Percentiles rank a stretch among this genome's conserved stretches.
Evolutionary conservation across 2,797 vertebrate species (phyloP).

Genomic region (Muscicapa striata): DNA sequence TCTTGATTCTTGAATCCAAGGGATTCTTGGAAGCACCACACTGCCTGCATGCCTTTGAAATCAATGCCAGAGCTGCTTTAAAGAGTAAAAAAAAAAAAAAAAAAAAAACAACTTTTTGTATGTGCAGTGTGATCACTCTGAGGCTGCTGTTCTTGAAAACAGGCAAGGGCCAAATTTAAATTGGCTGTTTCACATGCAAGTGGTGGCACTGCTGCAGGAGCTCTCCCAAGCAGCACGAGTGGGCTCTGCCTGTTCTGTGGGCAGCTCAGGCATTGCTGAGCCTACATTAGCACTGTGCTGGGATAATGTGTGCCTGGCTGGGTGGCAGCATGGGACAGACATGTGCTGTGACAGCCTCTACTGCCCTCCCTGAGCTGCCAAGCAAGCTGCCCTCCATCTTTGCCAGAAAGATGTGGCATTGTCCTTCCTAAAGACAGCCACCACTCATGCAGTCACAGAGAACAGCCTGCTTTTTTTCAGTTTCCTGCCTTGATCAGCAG

Average conservation of each 20-base stretch:
- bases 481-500: background rate
- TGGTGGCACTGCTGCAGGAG: background rate
- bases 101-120: background rate
- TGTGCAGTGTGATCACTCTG: background rate
- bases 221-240: background rate
- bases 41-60: background rate
- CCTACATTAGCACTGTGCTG: background rate
- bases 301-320: background rate
- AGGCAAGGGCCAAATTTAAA: background rate
- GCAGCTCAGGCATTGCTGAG: background rate
- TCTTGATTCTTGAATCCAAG: background rate
- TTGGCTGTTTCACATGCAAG: background rate
- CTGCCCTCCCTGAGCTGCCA: background rate
- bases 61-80: background rate
- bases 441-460: background rate
- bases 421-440: background rate
- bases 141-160: background rate
- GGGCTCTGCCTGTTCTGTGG: background rate
- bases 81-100: background rate
- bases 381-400: background rate
- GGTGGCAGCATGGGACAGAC: background rate
- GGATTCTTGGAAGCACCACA: background rate
- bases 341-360: rapidly evolving
- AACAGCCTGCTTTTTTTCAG: background rate
- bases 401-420: rapidly evolving